Base-by-base conservation (phyloP, 2,113 vertebrate genomes). In the Donacobius atricapilla region DNA sequence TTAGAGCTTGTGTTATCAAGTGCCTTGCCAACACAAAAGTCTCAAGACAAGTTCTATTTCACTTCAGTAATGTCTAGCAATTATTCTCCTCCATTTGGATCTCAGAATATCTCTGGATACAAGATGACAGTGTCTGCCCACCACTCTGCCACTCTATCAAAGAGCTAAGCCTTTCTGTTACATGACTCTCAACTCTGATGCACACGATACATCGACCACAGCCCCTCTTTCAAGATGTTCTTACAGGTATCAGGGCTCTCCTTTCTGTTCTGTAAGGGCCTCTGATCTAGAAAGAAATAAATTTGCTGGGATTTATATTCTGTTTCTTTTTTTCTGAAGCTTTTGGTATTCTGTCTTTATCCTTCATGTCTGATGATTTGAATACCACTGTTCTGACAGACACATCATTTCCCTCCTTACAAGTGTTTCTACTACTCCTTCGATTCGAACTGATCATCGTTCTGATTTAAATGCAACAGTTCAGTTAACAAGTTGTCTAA, bases 381-480 rank as follows among this genome's bases (percentile, higher is more conserved):
- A 96, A 73, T 93, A 94, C 64, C 76, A 80, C 45, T 83, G 33
- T 54, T 96, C 72, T 85, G 82, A 88, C 89, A 93, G 76, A 84
- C 53, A 50, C 24, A 93, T 79, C 77, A 50, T 72, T 75, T 77
- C 54, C 33, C 69, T 60, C 77, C 68, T 65, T 60, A 31, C 48
- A 90, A 87, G 47, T 31, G 53, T 77, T 94, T 58, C 70, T 81
- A 14, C 57, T 87, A n/a, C 50, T 71, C 45, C 53, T 91, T 79
- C 3, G 33, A 45, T 92, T 57, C 23, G 3, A 89, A 64, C 47
- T 61, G 64, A 95, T 82, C 82, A 83, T 45, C 20, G 13, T 69
- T 87, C 81, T 70, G 76, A 94, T 87, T 95, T 76, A 85, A 92
- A 93, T 84, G 66, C 77, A 95, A 66, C 13, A 57, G 61, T 93